Evolutionary conservation across 1,140 invertebrate genomes (phyloP), one percentile per base, ranked within the genome.

Genomic region (Pristionchus pacificus): DNA sequence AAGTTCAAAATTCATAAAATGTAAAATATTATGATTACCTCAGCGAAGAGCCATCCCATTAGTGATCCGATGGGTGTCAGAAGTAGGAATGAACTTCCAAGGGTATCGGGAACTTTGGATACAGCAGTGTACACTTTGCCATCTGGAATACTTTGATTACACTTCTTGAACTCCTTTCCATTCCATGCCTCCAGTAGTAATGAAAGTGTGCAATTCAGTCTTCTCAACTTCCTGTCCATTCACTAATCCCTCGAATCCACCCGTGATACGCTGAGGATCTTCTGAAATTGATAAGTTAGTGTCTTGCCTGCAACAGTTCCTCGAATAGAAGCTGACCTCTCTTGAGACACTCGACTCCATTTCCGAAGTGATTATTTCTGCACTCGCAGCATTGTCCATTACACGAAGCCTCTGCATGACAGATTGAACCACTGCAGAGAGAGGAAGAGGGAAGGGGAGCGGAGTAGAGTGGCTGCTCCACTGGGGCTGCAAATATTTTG

Each of bases 31-130:
- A 55, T 65, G 2, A 76, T 80, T 81, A 89, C 90, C 90, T 78
- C 90, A 14, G 94, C 92, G 84, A 97, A 97, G 0, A 97, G 84
- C 92, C 93, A 97, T 13, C 92, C 92, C 62, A 95, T 89, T 0
- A 91, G 88, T 25, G 88, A 88, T 2, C 91, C 92, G 2, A 97
- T 83, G 2, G 91, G 88, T 70, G 90, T 89, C 0, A 95, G 85
- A 25, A 91, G 87, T 82, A 93, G 91, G 74, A 95, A 86, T 78
- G 90, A 89, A 24, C 87, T 88, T 0, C 92, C 93, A 32, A 94
- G 86, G 24, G 87, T 84, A 19, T 88, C 84, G 0, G 90, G 90
- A 1, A 70, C 60, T 28, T 73, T 73, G 1, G 92, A 92, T 24
- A 97, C 87, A 6, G 93, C 93, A 0, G 92, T 95, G 81, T 96